phyloP scores from a whole-genome alignment of 2,888 invertebrate genomes.

The Pardosa pseudoannulata region DNA sequence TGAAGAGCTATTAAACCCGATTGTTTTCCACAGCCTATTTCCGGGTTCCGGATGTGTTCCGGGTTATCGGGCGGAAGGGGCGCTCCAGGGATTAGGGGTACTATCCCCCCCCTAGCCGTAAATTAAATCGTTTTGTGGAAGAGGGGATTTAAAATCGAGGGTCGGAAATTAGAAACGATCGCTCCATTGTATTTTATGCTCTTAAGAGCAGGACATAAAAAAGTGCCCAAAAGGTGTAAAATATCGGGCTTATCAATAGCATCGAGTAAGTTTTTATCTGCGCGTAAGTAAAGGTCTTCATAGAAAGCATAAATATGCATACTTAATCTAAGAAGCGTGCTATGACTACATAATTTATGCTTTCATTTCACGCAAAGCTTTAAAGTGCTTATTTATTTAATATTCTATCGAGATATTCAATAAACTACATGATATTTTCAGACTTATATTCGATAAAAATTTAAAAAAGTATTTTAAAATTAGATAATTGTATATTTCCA shows the following conservation, averaged over 20 bases:
- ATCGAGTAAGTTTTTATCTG: neutral
- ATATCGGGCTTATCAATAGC: neutral
- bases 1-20: slow-evolving; percentile 60
- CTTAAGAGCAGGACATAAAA: slow-evolving; percentile 33
- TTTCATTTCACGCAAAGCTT: neutral
- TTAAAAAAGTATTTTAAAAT: too few species aligned
- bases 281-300: neutral
- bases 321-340: neutral
- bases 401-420: too few species aligned
- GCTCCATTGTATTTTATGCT: slow-evolving; percentile 56
- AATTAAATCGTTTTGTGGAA: slow-evolving; percentile 67
- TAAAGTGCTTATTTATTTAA: neutral
- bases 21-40: slow-evolving; percentile 61
- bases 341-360: neutral
- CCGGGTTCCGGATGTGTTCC: slow-evolving; percentile 61
- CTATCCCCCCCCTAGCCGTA: slow-evolving; percentile 39
- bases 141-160: slow-evolving; percentile 63
- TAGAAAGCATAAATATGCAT: neutral
- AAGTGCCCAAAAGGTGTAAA: neutral
- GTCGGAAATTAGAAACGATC: slow-evolving; percentile 47
- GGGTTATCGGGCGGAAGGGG: slow-evolving; percentile 66
- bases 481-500: too few species aligned
- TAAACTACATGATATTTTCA: too few species aligned
- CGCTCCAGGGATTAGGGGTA: slow-evolving; percentile 36
- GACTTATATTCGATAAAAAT: too few species aligned